Base-by-base conservation (phyloP, 2,888 invertebrate species). In the Chymomyza amoena region DNA sequence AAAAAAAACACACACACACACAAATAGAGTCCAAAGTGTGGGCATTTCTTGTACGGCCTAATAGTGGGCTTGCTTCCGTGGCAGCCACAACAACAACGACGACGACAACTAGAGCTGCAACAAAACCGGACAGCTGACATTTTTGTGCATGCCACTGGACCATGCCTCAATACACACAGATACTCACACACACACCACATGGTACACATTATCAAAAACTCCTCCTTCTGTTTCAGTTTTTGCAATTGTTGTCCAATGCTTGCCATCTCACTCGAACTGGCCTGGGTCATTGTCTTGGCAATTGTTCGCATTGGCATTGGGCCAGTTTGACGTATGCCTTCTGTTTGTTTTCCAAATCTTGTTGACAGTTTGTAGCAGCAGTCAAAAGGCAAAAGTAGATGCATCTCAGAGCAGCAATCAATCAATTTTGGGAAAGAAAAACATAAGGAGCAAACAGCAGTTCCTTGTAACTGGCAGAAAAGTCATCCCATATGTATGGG, bases 331-430 rank as follows among this genome's bases (percentile, higher is more conserved):
- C 69, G 75, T 75, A 72, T 76, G 74, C 71, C 69, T 69, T 75
- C 73, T 68, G 73, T 75, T 87, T 76, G 75, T 88, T 86, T 75
- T 75, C 73, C 72, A 82, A 89, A 82, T 79, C 87, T 86, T 90
- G 91, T 91, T 91, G 91, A 91, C 91, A 91, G 64, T 71, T 70
- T 13, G 68, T 66, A 64, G 66, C 69, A 66, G 77, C 66, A 36
- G 54, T 45, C 54, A 54, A 54, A 54, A 39, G 39, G 9, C 52
- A 54, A 54, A 54, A 54, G 54, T 54, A 20, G 20, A 54, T 54
- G 6, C 5, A 57, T 10, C 56, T 64, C 39, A 36, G 79, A 77
- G 79, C 83, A 78, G 87, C 88, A 88, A 91, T 91, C 91, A 91
- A 85, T 85, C 84, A 85, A 75, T 32, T 7, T 32, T 32, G 6